Conservation (phyloP, 2,113 vertebrate genomes). For the Tichodroma muraria region DNA sequence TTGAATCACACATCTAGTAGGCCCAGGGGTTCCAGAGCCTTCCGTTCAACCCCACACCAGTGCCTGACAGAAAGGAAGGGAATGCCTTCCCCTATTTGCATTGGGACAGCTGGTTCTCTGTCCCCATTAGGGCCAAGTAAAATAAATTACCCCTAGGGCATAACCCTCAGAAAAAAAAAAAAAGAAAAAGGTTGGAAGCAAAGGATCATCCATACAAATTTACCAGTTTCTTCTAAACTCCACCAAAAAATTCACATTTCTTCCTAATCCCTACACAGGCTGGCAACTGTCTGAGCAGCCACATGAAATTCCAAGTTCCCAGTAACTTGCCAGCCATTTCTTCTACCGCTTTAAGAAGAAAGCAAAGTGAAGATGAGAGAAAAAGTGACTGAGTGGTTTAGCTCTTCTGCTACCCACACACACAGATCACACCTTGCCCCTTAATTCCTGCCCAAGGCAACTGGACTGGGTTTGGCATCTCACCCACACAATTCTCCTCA, state of each 20-base stretch:
- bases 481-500: neutral
- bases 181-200: neutral
- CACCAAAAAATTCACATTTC: neutral
- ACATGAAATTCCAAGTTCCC: neutral
- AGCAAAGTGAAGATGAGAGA: neutral
- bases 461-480: neutral
- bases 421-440: neutral
- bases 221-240: neutral
- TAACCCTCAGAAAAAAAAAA: neutral
- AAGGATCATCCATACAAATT: neutral
- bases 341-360: neutral
- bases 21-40: neutral
- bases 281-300: neutral
- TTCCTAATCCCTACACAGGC: neutral
- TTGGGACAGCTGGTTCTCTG: neutral
- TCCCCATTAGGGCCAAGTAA: neutral
- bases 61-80: neutral
- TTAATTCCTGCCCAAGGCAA: slow-evolving; percentile 32
- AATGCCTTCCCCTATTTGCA: neutral
- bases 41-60: neutral
- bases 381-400: neutral
- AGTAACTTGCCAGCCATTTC: neutral
- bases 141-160: neutral
- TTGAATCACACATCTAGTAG: neutral
- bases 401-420: neutral